A percentile compares a stretch with the other conserved stretches of the same genome.
These are phyloP conservation scores for Drosophila takahashii DNA, from an alignment of 1,140 invertebrate genomes.

Conservation along the genomic window DNA sequence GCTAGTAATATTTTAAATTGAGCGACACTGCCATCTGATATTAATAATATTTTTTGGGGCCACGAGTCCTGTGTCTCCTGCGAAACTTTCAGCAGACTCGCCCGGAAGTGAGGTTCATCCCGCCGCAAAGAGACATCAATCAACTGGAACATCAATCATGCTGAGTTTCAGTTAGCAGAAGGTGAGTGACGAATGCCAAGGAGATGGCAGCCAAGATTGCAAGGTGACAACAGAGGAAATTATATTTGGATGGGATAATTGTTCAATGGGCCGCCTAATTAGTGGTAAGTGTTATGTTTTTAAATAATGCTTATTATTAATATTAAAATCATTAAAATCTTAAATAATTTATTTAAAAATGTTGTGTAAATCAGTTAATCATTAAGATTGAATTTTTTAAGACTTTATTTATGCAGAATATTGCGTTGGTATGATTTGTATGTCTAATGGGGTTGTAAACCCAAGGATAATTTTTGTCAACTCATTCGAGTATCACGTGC, in stretches of 20 bases:
- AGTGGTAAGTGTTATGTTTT: neutral
- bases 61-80: conserved; percentile 11
- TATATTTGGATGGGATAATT: conserved; percentile 28
- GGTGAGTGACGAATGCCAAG: conserved; percentile 24
- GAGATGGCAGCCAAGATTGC: conserved; percentile 32
- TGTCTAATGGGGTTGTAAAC: neutral
- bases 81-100: conserved; percentile 59
- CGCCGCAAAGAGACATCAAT: conserved; percentile 61
- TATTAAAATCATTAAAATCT: too few species aligned
- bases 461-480: neutral
- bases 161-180: conserved; percentile 10
- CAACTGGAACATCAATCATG: conserved; percentile 68
- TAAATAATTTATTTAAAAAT: too few species aligned
- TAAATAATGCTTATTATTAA: too few species aligned
- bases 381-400: too few species aligned
- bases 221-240: conserved; percentile 35
- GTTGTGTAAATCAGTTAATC: too few species aligned
- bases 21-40: conserved; percentile 62
- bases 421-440: neutral
- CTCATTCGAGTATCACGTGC: conserved; percentile 6
- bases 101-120: conserved; percentile 22
- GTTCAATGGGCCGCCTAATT: neutral
- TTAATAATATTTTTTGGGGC: conserved; percentile 53
- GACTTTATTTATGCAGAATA: neutral
- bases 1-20: conserved; percentile 66